Evolutionary conservation across 1,140 invertebrate genomes (phyloP), one percentile per base, ranked within the genome.

Genomic region (Papilio aristodemus): DNA sequence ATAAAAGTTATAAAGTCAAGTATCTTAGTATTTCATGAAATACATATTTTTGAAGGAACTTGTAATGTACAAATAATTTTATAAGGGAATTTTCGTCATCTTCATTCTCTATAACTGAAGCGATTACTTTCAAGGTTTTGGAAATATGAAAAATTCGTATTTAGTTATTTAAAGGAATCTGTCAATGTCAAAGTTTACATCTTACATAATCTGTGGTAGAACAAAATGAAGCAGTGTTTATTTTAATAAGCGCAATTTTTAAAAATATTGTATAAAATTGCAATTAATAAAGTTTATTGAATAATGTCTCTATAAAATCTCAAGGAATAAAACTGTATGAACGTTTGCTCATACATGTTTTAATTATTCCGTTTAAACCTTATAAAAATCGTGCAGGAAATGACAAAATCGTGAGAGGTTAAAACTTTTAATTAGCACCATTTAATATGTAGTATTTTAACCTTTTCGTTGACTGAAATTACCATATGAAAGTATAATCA

Each of bases 231-330:
- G 22, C 46, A 54, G 46, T 54, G 46, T 22, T 54, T 54, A 54
- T 54, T 13, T 41, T 41, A 41, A 54, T 54, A 54, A 54, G 46
- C 46, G 46, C 46, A 54, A 54, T 54, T 54, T 54, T 54, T 54
- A 54, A 54, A 50, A 46, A 22, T 9, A 54, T 54, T 54, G 46
- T 9, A 54, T 54, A 25, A 54, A 54, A 54, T 54, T 54, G 46
- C 10, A 54, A 54, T 46, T 46, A 17, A 46, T 46, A 46, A 46
- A 46, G 17, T 46, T 32, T 46, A 46, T 54, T 54, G 46, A 54
- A 54, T 54, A 54, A 54, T 25, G 46, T 54, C 19, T 54, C 8
- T 54, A 54, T 10, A 54, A 54, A 54, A 54, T 54, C 46, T 25
- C 7, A 54, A 3, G 17, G 46, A 5, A 54, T 54, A 22, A 54